These are phyloP conservation scores for Dilophus febrilis DNA, from an alignment of 2,888 invertebrate species.

Conservation along the genomic window DNA sequence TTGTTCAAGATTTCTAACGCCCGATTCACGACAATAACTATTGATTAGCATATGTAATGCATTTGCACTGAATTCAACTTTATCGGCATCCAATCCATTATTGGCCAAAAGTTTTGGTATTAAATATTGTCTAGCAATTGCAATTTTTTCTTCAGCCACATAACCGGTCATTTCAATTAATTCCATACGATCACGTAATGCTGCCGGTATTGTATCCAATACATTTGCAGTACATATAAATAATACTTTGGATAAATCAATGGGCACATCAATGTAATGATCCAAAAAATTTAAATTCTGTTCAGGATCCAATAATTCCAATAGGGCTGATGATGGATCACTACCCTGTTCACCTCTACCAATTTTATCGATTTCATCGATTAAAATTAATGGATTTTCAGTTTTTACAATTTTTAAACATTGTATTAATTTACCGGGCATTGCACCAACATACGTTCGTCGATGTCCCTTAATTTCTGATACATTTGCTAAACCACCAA, in stretches of 20 bases:
- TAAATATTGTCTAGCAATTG: slow-evolving; percentile 88
- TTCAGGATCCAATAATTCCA: slow-evolving; percentile 95
- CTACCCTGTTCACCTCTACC: slow-evolving; percentile 67
- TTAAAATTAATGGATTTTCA: slow-evolving; percentile 93
- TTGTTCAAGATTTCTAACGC: slow-evolving; percentile 93
- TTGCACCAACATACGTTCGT: slow-evolving; percentile 92
- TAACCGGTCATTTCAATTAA: slow-evolving; percentile 98
- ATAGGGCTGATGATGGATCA: slow-evolving; percentile 90
- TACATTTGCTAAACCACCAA: slow-evolving; percentile 99
- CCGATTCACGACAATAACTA: slow-evolving; percentile 92
- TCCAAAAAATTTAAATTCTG: slow-evolving; percentile 97
- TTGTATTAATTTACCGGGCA: slow-evolving; percentile 93
- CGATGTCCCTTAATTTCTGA: slow-evolving; percentile 99
- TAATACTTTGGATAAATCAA: slow-evolving; percentile 88
- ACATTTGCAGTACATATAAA: slow-evolving; percentile 98
- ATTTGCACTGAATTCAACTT: slow-evolving; percentile 52
- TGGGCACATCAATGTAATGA: slow-evolving; percentile 94
- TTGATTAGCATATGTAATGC: slow-evolving; percentile 69
- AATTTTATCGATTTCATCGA: slow-evolving; percentile 93
- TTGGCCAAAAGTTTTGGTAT: slow-evolving; percentile 80
- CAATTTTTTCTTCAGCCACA: slow-evolving; percentile 94
- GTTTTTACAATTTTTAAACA: slow-evolving; percentile 95
- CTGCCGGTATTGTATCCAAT: slow-evolving; percentile 89
- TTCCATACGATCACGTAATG: slow-evolving; percentile 94
- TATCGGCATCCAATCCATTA: slow-evolving; percentile 57